Percentiles rank a stretch among this genome's conserved stretches.
Evolutionary conservation across 2,888 invertebrate genomes (phyloP).

Genomic region (Rotaria magnacalcarata): DNA sequence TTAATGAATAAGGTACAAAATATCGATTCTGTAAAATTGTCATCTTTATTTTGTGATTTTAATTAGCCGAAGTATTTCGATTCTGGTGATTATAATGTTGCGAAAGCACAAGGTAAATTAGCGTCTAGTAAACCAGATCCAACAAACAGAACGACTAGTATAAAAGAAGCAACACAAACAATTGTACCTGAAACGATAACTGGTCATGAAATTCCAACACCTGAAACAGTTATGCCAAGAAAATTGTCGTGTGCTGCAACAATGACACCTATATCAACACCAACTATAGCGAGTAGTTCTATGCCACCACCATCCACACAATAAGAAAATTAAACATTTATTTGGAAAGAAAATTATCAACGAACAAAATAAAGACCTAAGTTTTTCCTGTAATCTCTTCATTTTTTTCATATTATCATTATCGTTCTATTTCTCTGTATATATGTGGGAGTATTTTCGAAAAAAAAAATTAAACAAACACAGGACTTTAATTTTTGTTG

Average conservation of each 20-base stretch:
- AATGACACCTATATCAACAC: background rate
- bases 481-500: background rate
- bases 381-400: background rate
- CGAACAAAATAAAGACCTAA: background rate
- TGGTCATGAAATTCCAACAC: slow-evolving; percentile 34
- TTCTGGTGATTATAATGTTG: slow-evolving; percentile 33
- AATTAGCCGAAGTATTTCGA: slow-evolving; percentile 33
- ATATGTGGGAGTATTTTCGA: slow-evolving; percentile 6
- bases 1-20: background rate
- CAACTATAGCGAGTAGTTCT: background rate
- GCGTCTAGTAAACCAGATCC: background rate
- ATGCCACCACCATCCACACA: background rate
- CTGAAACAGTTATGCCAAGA: slow-evolving; percentile 12
- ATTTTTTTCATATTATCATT: background rate
- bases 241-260: background rate
- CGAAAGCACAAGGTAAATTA: slow-evolving; percentile 20
- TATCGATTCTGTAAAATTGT: too few species aligned
- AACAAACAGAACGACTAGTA: background rate
- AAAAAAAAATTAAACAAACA: background rate
- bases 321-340: background rate
- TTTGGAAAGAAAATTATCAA: background rate
- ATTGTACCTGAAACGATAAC: slow-evolving; percentile 27
- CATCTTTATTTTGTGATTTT: background rate
- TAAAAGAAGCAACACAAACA: background rate
- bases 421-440: background rate